Evolutionary conservation across 2,888 invertebrate genomes (phyloP), one percentile per base, ranked within the genome.

Genomic region (Aphodius sticticus): DNA sequence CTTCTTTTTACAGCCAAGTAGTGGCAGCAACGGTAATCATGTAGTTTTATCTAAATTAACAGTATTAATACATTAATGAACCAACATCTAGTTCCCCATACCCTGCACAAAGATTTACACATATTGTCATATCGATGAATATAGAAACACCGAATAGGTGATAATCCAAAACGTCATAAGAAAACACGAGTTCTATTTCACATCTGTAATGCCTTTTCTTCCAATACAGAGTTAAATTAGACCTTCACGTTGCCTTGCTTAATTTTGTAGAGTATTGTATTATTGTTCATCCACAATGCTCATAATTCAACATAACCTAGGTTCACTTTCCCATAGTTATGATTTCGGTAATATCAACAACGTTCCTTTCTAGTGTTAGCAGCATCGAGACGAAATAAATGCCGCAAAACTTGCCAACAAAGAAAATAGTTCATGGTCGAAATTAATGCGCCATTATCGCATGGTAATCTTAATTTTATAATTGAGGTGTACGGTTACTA

Each of bases 361-460:
- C 12, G 53, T 53, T 53, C 53, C 53, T 53, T 53, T 53, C 53
- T 12, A 53, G 1, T 2, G 12, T 53, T 9, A 7, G 53, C 7
- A 7, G 53, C 72, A 14, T 69, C 53, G 16, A 76, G 76, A 69
- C 69, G 76, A 53, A 69, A 76, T 26, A 53, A 9, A 1, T 9
- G 7, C 53, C 53, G 53, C 53, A 53, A 53, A 53, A 53, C 9
- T 70, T 70, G 38, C 16, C 70, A 36, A 78, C 78, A 79, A 79
- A 74, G 79, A 77, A 80, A 80, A 78, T 80, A 71, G 80, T 77
- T 78, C 80, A 80, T 72, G 80, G 80, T 70, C 80, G 76, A 69
- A 71, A 70, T 77, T 76, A 69, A 77, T 77, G 69, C 74, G 16
- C 69, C 77, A 77, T 80, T 77, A 80, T 76, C 79, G 36, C 14